phyloP scores from a whole-genome alignment of 2,113 vertebrate genomes.

The Microtus ochrogaster region DNA sequence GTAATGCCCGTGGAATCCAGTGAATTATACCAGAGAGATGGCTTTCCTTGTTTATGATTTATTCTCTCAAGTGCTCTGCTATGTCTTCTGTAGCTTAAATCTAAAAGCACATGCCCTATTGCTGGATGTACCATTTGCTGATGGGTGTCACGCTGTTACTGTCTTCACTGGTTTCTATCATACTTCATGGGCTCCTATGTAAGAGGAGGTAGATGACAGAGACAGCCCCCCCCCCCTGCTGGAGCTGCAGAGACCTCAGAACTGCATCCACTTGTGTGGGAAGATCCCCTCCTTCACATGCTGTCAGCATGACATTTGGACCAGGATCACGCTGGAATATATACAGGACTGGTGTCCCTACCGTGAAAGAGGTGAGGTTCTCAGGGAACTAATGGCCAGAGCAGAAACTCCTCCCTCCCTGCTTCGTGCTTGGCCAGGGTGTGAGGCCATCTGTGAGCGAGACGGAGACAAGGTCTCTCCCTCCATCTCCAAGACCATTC shows the following conservation, averaged over 20 bases:
- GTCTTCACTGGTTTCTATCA: accelerated
- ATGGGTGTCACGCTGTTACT: accelerated
- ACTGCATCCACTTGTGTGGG: background rate
- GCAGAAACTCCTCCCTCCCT: accelerated
- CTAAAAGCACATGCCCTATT: accelerated
- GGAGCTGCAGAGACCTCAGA: background rate
- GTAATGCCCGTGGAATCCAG: accelerated
- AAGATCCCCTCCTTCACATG: background rate
- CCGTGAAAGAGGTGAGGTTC: accelerated
- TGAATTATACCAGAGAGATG: accelerated
- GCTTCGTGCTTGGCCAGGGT: accelerated
- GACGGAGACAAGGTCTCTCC: too few relatives aligned
- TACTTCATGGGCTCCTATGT: too few relatives aligned
- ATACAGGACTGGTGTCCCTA: accelerated
- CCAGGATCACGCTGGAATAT: background rate
- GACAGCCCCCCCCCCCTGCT: accelerated
- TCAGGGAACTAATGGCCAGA: accelerated
- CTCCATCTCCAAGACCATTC: background rate
- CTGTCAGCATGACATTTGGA: background rate
- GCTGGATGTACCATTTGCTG: accelerated
- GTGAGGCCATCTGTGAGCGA: accelerated
- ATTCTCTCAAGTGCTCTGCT: background rate
- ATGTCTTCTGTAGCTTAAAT: too few relatives aligned
- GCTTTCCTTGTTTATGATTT: background rate
- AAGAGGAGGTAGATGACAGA: background rate